phyloP scores from a whole-genome alignment of 2,113 vertebrate species.

The Neogobius melanostomus region DNA sequence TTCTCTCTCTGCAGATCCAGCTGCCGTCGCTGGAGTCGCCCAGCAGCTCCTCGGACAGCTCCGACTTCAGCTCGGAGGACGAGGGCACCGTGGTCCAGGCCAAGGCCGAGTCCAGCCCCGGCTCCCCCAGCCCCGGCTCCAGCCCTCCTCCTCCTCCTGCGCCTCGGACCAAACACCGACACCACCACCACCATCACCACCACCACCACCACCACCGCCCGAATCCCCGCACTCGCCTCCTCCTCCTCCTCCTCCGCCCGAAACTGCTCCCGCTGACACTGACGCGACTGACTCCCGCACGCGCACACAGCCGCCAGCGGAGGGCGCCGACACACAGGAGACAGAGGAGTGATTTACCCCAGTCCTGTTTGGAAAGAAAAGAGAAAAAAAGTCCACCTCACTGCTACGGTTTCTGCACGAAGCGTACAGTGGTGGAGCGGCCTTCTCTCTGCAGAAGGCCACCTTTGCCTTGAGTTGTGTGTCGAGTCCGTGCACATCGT shows the following conservation, averaged over 20 bases:
- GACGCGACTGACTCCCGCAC: slow-evolving; percentile 61
- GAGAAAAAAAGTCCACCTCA: not conserved
- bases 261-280: slow-evolving; percentile 70
- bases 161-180: slow-evolving; percentile 56
- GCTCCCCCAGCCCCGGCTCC: slow-evolving; percentile 68
- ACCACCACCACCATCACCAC: not conserved
- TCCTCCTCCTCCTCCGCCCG: slow-evolving; percentile 52
- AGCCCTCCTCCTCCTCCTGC: not conserved
- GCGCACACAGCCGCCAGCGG: slow-evolving; percentile 44
- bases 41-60: slow-evolving; percentile 85
- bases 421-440: slow-evolving; percentile 43
- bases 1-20: slow-evolving; percentile 78
- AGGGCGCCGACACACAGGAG: slow-evolving; percentile 44
- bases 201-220: not conserved
- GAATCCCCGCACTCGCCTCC: slow-evolving; percentile 7
- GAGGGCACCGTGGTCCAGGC: slow-evolving; percentile 85
- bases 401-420: slow-evolving; percentile 41
- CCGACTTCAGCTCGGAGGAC: slow-evolving; percentile 85
- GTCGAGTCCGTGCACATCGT: slow-evolving; percentile 40
- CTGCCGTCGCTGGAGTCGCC: slow-evolving; percentile 79
- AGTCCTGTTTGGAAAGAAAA: too few species aligned
- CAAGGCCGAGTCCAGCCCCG: slow-evolving; percentile 80
- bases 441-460: slow-evolving; percentile 1
- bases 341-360: not conserved
- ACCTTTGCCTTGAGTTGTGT: slow-evolving; percentile 61